Evolutionary conservation across 2,888 invertebrate genomes (phyloP), one percentile per base, ranked within the genome.

Genomic region (Drosophila affinis): DNA sequence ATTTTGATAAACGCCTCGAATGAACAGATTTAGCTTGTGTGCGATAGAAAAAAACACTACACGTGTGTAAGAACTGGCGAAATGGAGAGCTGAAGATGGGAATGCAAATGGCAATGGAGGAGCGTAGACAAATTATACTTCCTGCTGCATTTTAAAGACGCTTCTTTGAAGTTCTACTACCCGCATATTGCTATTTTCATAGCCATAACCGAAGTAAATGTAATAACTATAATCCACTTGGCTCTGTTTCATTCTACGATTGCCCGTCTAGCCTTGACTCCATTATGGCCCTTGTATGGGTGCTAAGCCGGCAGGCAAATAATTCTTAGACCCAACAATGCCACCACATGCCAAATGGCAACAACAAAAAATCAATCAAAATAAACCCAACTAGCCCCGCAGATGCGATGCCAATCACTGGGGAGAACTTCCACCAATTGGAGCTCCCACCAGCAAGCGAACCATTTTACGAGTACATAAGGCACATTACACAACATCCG

Each of bases 361-460:
- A 74, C 83, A 72, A 55, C 69, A 75, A 75, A 55, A 71, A 75
- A 75, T 85, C 80, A 86, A 80, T 86, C 82, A 74, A 72, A 75
- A 68, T 57, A 45, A 62, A 58, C 54, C 14, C 48, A 45, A 62
- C 52, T 24, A 53, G 61, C 52, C 39, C 51, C n/a, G 24, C 5
- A 7, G 9, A 29, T 29, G 7, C 9, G 29, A 45, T 27, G 17
- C 32, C n/a, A 44, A 12, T 7, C 45, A 58, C 65, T 73, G 62
- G 51, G 62, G 57, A 65, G 65, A 79, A 74, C 70, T 72, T 74
- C 61, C 61, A 61, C 47, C 51, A 59, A 75, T 61, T 24, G 27
- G 51, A 47, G 62, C 55, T 59, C 56, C 52, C 47, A 49, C 64
- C 74, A 76, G 78, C 74, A 76, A 72, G 74, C 39, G 39, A 39